Evolutionary conservation across 2,888 invertebrate species (phyloP).

Genomic region (Malacosoma neustria): DNA sequence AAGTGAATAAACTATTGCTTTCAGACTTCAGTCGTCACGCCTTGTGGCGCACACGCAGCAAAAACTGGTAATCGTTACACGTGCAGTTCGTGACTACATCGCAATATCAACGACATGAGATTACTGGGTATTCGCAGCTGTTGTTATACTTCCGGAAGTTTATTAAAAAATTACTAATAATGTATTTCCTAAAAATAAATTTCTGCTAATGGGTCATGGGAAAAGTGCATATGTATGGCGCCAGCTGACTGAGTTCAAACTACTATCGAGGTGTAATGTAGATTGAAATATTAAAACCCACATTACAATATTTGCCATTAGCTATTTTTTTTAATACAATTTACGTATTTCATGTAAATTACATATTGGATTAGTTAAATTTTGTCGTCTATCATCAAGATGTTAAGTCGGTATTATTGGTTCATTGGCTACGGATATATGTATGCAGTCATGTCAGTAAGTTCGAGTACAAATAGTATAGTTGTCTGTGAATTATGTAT

Average conservation of each 20-base stretch:
- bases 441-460: no score
- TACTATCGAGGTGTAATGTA: neutral
- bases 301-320: no score
- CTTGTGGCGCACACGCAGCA: conserved; percentile 42
- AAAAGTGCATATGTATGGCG: no score
- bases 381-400: no score
- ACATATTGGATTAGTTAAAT: neutral
- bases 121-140: conserved; percentile 1
- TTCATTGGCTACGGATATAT: no score
- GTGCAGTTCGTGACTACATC: conserved; percentile 33
- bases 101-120: conserved; percentile 13
- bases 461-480: no score
- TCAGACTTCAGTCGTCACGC: conserved; percentile 66
- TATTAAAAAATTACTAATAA: no score
- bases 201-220: no score
- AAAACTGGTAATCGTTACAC: conserved; percentile 48
- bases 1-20: conserved; percentile 68
- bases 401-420: conserved; percentile 1
- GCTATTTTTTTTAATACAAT: no score
- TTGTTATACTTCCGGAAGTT: neutral
- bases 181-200: no score
- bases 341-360: neutral
- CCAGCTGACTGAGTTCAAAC: no score
- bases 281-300: neutral
- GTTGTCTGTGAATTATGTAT: no score